Conservation (phyloP, 2,113 vertebrate species). For the Tyrannus savana region DNA sequence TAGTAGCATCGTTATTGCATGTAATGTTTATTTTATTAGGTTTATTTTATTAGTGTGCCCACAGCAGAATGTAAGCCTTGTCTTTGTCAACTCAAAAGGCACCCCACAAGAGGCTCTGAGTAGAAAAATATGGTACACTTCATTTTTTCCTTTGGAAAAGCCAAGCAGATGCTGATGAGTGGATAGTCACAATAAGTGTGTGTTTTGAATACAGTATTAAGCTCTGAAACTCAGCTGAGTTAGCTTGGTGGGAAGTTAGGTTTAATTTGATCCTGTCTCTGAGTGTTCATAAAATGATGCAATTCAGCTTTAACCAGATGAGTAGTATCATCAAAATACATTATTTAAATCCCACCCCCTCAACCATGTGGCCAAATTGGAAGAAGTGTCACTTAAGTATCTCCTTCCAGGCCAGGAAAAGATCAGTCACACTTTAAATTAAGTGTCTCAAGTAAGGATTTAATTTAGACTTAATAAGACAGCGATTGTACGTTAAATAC, state of each 20-base stretch:
- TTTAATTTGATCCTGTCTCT: slow-evolving; percentile 45
- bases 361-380: slow-evolving; percentile 47
- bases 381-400: slow-evolving; percentile 66
- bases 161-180: slow-evolving; percentile 56
- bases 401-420: slow-evolving; percentile 67
- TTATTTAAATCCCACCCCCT: slow-evolving; percentile 57
- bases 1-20: slow-evolving; percentile 63
- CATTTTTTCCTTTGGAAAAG: slow-evolving; percentile 65
- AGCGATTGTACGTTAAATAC: slow-evolving; percentile 76
- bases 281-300: slow-evolving; percentile 40
- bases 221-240: slow-evolving; percentile 19
- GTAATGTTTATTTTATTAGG: slow-evolving; percentile 69
- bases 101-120: slow-evolving; percentile 63
- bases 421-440: slow-evolving; percentile 75
- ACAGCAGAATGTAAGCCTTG: slow-evolving; percentile 60
- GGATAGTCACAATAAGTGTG: slow-evolving; percentile 31
- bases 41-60: slow-evolving; percentile 69
- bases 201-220: slow-evolving; percentile 24
- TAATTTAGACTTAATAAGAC: slow-evolving; percentile 79
- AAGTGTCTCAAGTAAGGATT: slow-evolving; percentile 74
- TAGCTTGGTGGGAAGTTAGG: slow-evolving; percentile 49
- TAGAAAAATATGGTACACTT: slow-evolving; percentile 62
- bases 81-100: slow-evolving; percentile 62
- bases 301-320: slow-evolving; percentile 63
- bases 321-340: slow-evolving; percentile 59